These are phyloP conservation scores for Tetranychus piercei DNA, from an alignment of 2,888 invertebrate genomes.

Conservation along the genomic window DNA sequence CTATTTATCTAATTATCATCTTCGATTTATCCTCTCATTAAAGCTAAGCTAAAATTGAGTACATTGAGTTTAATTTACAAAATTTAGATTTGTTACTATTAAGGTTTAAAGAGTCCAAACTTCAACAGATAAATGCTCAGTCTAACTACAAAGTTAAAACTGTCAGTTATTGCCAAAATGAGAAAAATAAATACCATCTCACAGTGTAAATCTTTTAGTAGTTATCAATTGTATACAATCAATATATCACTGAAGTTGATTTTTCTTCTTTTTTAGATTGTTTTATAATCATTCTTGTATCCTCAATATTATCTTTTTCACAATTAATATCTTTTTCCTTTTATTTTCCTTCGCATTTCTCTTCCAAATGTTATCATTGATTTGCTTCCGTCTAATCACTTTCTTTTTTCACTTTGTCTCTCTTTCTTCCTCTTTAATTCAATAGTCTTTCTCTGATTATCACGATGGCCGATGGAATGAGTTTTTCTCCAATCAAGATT, in stretches of 20 bases:
- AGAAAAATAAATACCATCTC: too few relatives aligned
- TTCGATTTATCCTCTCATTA: too few relatives aligned
- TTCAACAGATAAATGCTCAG: too few relatives aligned
- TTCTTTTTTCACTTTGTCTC: neutral
- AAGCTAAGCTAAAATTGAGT: too few relatives aligned
- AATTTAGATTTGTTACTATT: too few relatives aligned
- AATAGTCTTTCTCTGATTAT: constrained; percentile 5
- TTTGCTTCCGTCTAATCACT: neutral
- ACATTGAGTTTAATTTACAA: too few relatives aligned
- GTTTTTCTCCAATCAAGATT: neutral
- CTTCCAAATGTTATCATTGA: neutral
- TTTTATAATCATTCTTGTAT: neutral
- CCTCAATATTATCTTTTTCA: neutral
- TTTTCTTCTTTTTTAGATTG: neutral
- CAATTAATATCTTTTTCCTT: neutral
- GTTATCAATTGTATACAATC: neutral
- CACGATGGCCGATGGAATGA: constrained; percentile 3
- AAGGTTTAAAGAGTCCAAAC: too few relatives aligned
- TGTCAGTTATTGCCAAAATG: too few relatives aligned
- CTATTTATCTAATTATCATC: too few relatives aligned
- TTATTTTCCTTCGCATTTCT: neutral
- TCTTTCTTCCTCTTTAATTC: neutral
- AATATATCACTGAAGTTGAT: neutral
- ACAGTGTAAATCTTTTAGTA: neutral
- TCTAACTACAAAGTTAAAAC: too few relatives aligned